Conservation (phyloP, 2,113 vertebrate species). For the Mobula birostris region DNA sequence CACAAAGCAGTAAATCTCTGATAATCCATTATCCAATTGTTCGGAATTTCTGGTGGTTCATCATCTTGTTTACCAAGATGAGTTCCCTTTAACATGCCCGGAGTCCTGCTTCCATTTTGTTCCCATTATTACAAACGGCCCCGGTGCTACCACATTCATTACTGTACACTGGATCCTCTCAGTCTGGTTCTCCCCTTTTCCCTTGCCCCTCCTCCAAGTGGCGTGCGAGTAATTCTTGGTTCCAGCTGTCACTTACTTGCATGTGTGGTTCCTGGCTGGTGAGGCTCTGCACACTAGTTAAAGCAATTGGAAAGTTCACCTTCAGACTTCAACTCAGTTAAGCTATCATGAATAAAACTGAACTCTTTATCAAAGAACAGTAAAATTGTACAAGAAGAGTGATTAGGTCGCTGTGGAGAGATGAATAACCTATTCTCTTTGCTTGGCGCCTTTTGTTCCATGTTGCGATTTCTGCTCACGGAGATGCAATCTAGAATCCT, state of each 20-base stretch:
- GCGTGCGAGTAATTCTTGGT: not conserved
- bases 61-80: too few relatives aligned
- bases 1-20: too few relatives aligned
- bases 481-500: not conserved
- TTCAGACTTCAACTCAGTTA: not conserved
- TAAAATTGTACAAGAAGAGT: not conserved
- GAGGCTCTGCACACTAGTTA: not conserved
- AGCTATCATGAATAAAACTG: not conserved
- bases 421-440: not conserved
- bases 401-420: not conserved
- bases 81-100: too few relatives aligned
- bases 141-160: too few relatives aligned
- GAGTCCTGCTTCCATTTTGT: too few relatives aligned
- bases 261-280: not conserved
- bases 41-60: too few relatives aligned
- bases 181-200: not conserved
- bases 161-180: too few relatives aligned
- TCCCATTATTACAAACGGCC: too few relatives aligned
- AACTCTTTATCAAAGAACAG: not conserved
- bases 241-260: not conserved
- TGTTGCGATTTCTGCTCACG: not conserved
- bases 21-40: too few relatives aligned
- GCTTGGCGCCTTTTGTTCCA: not conserved
- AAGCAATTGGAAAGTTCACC: not conserved
- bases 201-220: not conserved